Evolutionary conservation across 2,113 vertebrate genomes (phyloP).

Genomic region (Mungos mungo): DNA sequence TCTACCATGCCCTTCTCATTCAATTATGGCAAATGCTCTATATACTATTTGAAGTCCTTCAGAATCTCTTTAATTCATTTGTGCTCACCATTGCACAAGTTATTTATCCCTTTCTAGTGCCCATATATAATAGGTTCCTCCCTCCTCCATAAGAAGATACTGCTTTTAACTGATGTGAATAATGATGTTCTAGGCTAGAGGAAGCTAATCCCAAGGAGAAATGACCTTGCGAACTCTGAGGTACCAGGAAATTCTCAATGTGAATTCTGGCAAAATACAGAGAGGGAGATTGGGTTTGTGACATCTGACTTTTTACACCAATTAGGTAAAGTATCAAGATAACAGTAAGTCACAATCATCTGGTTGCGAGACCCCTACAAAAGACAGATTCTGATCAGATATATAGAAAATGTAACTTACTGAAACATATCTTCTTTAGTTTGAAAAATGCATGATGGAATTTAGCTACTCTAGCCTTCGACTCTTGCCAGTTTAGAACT

Average conservation of each 20-base stretch:
- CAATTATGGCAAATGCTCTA: neutral
- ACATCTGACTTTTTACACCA: neutral
- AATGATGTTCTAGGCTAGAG: neutral
- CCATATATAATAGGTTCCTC: neutral
- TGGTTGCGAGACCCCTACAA: neutral
- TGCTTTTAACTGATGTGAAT: neutral
- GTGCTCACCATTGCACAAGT: neutral
- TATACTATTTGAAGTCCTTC: neutral
- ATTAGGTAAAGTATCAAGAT: neutral
- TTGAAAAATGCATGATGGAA: neutral
- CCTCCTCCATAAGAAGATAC: neutral
- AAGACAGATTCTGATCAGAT: neutral
- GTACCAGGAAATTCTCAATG: neutral
- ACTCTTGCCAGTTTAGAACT: neutral
- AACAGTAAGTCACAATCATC: neutral
- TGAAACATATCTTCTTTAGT: slow-evolving; percentile 27
- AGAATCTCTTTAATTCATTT: neutral
- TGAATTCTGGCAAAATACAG: neutral
- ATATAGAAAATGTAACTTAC: neutral
- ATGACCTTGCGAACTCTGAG: neutral
- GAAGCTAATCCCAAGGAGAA: neutral
- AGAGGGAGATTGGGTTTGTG: neutral
- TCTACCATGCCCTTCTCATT: neutral
- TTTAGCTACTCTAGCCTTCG: neutral
- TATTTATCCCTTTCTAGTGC: neutral